Base-by-base conservation (phyloP, 1,140 invertebrate genomes). In the Temnothorax nylanderi region DNA sequence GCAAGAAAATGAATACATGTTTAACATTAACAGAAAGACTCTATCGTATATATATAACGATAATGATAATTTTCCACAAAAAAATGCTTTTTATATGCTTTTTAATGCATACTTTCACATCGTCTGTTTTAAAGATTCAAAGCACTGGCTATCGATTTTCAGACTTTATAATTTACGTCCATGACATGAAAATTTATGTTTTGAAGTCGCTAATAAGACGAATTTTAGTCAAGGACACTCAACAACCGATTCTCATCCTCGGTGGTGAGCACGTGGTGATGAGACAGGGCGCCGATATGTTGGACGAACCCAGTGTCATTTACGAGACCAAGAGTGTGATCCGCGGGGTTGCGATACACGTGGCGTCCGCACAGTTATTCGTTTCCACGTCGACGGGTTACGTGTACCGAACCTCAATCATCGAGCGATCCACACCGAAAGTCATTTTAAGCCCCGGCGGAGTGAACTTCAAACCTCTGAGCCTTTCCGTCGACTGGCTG, bases 401-500 rank as follows among this genome's bases (percentile, higher is more conserved):
- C 80, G 95, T 98, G 0, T 96, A 96, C 87, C 96, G 95, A 37
- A 95, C 95, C 0, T 95, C 95, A 0, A 93, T 96, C 44, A 86
- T 94, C 8, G 91, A 95, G 85, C 94, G 94, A 67, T 94, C 93
- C 26, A 58, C 93, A 65, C 93, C 96, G 6, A 92, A 92, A 56
- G 95, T 95, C 18, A 96, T 97, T 41, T 93, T 97, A 0, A 95
- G 94, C n/a, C 96, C 96, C 1, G 93, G 94, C n/a, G 95, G 96
- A 74, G 95, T 96, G 3, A 95, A 96, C 81, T 96, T 96, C 88
- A 96, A 95, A 69, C 97, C 97, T 2, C 92, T 96, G 13, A 96
- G 96, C 85, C 94, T 99, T 0, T 97, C 97, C 2, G 96, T 99
- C 0, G 98, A 99, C 94, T 99, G 98, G 98, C 94, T 99, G 6